Percentiles rank a stretch among this genome's conserved stretches.
These are phyloP conservation scores for Urocyon cinereoargenteus DNA, from an alignment of 2,797 vertebrate genomes.

Conservation along the genomic window DNA sequence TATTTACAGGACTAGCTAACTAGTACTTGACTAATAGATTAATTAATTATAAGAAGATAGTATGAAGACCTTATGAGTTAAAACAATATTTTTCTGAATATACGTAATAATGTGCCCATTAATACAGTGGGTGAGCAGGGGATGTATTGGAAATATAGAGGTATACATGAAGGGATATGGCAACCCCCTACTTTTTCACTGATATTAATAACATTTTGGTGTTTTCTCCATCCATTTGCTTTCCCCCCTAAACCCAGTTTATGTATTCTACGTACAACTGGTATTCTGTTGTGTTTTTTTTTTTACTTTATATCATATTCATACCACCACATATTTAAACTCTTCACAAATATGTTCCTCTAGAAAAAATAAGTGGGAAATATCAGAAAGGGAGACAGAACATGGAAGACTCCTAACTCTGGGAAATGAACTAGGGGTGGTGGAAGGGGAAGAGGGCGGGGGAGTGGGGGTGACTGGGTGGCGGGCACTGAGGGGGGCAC, in stretches of 20 bases:
- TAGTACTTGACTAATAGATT: neutral
- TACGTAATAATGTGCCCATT: neutral
- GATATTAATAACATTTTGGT: neutral
- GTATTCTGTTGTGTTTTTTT: neutral
- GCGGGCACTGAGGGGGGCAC: too few relatives aligned
- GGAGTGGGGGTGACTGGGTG: too few relatives aligned
- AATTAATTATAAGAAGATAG: neutral
- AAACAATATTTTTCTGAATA: neutral
- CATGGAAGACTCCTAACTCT: too few relatives aligned
- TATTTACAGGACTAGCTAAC: neutral
- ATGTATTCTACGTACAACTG: neutral
- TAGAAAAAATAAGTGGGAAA: too few relatives aligned
- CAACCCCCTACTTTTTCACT: neutral
- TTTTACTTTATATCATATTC: neutral
- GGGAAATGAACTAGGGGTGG: too few relatives aligned
- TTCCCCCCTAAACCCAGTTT: neutral
- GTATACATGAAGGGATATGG: neutral
- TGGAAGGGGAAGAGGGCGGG: too few relatives aligned
- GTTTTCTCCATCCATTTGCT: neutral
- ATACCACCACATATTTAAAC: neutral
- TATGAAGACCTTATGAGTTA: constrained; percentile 4
- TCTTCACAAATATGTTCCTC: neutral
- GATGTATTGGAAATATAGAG: neutral
- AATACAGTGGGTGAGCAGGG: neutral
- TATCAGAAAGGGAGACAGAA: too few relatives aligned